A percentile compares a stretch with the other conserved stretches of the same genome.
phyloP scores from a whole-genome alignment of 2,888 invertebrate genomes.

The Laspeyria flexula region DNA sequence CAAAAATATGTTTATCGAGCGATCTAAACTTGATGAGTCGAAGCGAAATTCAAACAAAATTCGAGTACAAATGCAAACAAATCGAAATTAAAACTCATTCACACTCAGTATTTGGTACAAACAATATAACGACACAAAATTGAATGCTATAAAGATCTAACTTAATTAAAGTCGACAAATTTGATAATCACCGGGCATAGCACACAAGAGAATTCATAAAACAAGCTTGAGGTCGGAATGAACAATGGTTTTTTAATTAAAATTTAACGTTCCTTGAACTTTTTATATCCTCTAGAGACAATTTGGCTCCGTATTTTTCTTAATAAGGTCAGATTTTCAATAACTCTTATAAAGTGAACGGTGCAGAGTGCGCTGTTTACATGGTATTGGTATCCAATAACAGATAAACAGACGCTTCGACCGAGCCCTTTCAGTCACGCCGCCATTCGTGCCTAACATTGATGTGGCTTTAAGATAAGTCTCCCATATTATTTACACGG shows the following conservation, averaged over 20 bases:
- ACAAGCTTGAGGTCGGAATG: conserved; percentile 36
- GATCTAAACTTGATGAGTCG: no score
- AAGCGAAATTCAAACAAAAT: not conserved
- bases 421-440: conserved; percentile 65
- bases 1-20: no score
- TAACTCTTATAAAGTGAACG: conserved; percentile 5
- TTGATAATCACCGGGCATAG: conserved; percentile 42
- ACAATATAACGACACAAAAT: conserved; percentile 19
- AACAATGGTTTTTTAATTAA: conserved; percentile 51
- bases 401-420: conserved; percentile 63
- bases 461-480: conserved; percentile 74
- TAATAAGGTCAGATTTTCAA: conserved; percentile 8
- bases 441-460: conserved; percentile 74
- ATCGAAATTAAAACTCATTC: not conserved
- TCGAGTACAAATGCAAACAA: not conserved
- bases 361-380: conserved; percentile 32
- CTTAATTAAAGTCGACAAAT: conserved; percentile 52
- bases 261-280: conserved; percentile 39
- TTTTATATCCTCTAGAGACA: conserved; percentile 22
- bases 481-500: conserved; percentile 68
- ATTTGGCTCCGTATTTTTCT: not conserved
- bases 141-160: conserved; percentile 36
- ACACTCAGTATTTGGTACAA: conserved; percentile 16
- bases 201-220: conserved; percentile 45
- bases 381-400: conserved; percentile 45